Conservation (phyloP, 35 echinoderm and acorn worm genomes). For the Chiridota heheva region DNA sequence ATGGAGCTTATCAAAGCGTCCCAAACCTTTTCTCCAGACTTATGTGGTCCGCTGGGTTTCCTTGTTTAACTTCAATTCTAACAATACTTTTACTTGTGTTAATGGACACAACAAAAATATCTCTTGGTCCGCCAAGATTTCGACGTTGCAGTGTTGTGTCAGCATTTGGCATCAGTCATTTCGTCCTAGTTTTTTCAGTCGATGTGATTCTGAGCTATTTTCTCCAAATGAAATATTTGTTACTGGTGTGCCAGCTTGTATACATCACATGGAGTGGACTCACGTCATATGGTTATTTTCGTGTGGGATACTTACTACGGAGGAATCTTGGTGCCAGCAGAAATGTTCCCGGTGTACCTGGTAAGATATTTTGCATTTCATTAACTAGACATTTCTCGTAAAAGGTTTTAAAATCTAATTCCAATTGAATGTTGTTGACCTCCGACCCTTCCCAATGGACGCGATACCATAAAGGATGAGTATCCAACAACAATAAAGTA, state of each 20-base stretch:
- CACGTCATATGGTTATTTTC: slow-evolving; percentile 63
- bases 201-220: slow-evolving; percentile 70
- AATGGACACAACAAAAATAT: slow-evolving; percentile 86
- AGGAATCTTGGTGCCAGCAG: slow-evolving; percentile 74
- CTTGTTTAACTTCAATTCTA: slow-evolving; percentile 69
- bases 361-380: no score
- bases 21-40: slow-evolving; percentile 65
- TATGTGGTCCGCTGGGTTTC: slow-evolving; percentile 90
- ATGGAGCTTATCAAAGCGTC: slow-evolving; percentile 55
- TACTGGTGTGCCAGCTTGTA: slow-evolving; percentile 74
- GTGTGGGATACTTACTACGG: slow-evolving; percentile 62
- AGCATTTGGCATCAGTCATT: slow-evolving; percentile 50
- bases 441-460: no score
- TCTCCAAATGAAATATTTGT: slow-evolving; percentile 50
- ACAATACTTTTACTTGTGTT: slow-evolving; percentile 78
- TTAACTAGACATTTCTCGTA: no score
- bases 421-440: no score
- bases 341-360: no score
- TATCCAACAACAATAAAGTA: no score
- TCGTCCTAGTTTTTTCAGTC: slow-evolving; percentile 63
- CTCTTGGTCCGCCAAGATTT: slow-evolving; percentile 80
- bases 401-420: no score
- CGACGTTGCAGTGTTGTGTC: slow-evolving; percentile 72
- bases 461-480: no score
- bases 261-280: slow-evolving; percentile 79